phyloP scores from a whole-genome alignment of 1,140 invertebrate species.

The Ephestia elutella region DNA sequence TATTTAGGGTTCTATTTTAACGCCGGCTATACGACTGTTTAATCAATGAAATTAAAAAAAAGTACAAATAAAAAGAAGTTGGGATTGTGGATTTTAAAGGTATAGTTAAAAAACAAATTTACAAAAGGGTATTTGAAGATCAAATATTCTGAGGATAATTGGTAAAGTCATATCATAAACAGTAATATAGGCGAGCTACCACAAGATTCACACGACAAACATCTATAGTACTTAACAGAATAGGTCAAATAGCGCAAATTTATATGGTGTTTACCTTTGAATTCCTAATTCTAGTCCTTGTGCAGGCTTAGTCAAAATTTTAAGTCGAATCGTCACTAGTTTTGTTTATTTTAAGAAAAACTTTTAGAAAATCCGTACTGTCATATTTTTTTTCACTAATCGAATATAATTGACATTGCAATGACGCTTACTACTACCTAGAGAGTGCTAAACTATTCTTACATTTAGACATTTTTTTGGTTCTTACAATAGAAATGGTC shows the following conservation, averaged over 20 bases:
- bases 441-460: constrained; percentile 65
- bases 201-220: constrained; percentile 47
- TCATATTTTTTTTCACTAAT: constrained; percentile 58
- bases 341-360: constrained; percentile 52
- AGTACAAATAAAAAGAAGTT: not conserved
- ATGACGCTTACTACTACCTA: constrained; percentile 71
- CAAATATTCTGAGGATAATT: not conserved
- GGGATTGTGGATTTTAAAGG: not conserved
- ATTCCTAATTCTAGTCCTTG: constrained; percentile 33
- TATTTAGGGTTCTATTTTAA: constrained; percentile 50
- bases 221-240: constrained; percentile 43
- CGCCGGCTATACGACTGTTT: constrained; percentile 49
- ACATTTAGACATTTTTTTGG: constrained; percentile 54
- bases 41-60: constrained; percentile 20
- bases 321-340: constrained; percentile 25
- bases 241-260: constrained; percentile 20
- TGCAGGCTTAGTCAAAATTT: constrained; percentile 28
- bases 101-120: not conserved
- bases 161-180: constrained; percentile 35
- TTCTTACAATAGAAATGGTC: constrained; percentile 44
- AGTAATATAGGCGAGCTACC: constrained; percentile 48
- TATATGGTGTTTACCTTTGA: constrained; percentile 28
- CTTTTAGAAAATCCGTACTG: constrained; percentile 63
- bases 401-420: constrained; percentile 73
- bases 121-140: not conserved